Base-by-base conservation (phyloP, 2,888 invertebrate genomes). In the Abrostola tripartita region DNA sequence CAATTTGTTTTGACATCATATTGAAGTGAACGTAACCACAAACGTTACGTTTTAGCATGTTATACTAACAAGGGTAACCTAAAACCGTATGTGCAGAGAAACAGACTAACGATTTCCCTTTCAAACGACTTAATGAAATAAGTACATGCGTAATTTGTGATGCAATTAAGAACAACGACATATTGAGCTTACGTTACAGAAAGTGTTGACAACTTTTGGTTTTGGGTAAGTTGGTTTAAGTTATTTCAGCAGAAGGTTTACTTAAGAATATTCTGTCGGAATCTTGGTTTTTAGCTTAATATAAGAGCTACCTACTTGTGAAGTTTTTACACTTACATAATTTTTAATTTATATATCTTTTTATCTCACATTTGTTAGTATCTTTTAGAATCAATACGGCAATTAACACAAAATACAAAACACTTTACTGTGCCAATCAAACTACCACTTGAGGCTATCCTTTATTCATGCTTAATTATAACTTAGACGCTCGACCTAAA, bases 1-100 rank as follows among this genome's bases (percentile, higher is more conserved):
- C 51, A 65, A 77, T 73, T 61, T 54, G 35, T 60, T 61, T 63
- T 38, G 37, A 65, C 68, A 38, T 58, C 72, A n/a, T 64, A 62
- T 35, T 55, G 51, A 65, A 68, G 58, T n/a, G 63, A 69, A 73
- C 63, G 52, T 52, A 52, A 77, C 65, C 56, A 37, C 38, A 7
- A 42, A 53, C 59, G 55, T 69, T 52, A 63, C 65, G 65, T 69
- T 67, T 65, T 50, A 62, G 60, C 61, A 65, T 62, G 4, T 51
- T 12, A 64, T 70, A 52, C 47, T 52, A 12, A 44, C 44, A 56
- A 42, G 64, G 38, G 52, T 63, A 64, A 68, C 49, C 7, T 14
- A 24, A 52, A 61, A 52, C 12, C 24, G 24, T 24, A 4, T 60
- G 65, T 61, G 61, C 35, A 38, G 37, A 44, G 54, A 69, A 67